These are phyloP conservation scores for Invenusta paracnida DNA, from an alignment of 2,888 invertebrate genomes.

Conservation along the genomic window DNA sequence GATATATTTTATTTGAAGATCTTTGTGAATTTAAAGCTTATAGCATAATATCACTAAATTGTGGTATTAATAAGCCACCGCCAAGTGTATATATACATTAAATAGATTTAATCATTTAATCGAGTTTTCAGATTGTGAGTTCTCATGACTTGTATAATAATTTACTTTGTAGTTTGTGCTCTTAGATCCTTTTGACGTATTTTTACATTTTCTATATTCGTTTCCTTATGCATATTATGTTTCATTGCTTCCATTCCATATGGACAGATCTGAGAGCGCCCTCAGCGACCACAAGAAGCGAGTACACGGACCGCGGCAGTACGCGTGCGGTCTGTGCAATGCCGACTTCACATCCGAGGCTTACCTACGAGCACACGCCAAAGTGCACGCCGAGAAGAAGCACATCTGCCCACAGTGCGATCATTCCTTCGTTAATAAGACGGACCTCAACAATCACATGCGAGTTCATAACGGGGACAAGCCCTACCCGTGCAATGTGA, in stretches of 20 bases:
- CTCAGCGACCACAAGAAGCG: constrained; percentile 15
- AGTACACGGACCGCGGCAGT: constrained; percentile 12
- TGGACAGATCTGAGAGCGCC: neutral
- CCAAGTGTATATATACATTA: too few species aligned
- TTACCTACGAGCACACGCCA: neutral
- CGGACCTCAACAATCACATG: constrained; percentile 34
- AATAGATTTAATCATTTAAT: too few species aligned
- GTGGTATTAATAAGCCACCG: too few species aligned
- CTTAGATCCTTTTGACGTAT: too few species aligned
- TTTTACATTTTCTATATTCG: too few species aligned
- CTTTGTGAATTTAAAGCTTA: too few species aligned
- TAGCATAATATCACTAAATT: too few species aligned
- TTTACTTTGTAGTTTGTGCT: too few species aligned
- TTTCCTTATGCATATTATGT: too few species aligned
- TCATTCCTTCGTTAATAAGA: neutral
- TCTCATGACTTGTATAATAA: too few species aligned
- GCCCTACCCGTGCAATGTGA: constrained; percentile 12
- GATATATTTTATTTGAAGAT: too few species aligned
- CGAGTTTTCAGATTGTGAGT: too few species aligned
- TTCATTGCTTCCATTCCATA: neutral
- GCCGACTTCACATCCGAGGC: constrained; percentile 27
- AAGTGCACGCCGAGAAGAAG: constrained; percentile 20
- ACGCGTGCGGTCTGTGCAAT: constrained; percentile 9
- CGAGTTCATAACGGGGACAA: constrained; percentile 27
- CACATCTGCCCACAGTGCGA: neutral